Evolutionary conservation across 2,797 vertebrate species (phyloP).

Genomic region (Anniella stebbinsi): DNA sequence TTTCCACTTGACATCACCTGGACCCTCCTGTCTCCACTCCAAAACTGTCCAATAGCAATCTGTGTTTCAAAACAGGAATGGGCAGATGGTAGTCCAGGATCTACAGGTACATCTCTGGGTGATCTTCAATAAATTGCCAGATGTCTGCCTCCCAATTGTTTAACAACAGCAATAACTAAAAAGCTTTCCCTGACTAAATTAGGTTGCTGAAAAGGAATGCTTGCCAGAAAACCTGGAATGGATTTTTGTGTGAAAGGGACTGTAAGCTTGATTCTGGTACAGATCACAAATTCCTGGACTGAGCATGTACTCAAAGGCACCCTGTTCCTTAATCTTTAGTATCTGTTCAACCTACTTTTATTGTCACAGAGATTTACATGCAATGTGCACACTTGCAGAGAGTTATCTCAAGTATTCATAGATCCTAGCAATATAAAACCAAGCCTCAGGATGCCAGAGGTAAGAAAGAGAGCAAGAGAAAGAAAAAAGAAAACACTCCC

Average conservation of each 20-base stretch:
- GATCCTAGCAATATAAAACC: neutral
- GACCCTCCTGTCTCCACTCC: no score
- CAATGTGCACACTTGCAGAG: neutral
- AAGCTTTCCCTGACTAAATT: neutral
- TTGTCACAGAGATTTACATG: no score
- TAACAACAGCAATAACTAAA: neutral
- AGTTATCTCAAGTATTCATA: neutral
- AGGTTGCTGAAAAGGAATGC: neutral
- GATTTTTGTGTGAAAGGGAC: neutral
- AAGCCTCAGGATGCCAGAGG: neutral
- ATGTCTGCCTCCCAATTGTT: neutral
- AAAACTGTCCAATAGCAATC: neutral
- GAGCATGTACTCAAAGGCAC: neutral
- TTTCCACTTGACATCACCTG: neutral
- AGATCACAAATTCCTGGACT: neutral
- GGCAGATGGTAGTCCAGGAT: neutral
- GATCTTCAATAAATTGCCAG: neutral
- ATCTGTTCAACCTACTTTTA: neutral
- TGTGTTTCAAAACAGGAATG: neutral
- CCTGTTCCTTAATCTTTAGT: neutral
- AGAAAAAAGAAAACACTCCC: neutral
- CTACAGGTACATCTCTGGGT: neutral
- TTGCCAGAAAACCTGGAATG: neutral
- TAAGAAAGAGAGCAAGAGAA: neutral
- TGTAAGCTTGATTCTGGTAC: neutral